Percentiles rank a stretch among this genome's conserved stretches.
Evolutionary conservation across 2,113 vertebrate species (phyloP).

Genomic region (Nibea albiflora): DNA sequence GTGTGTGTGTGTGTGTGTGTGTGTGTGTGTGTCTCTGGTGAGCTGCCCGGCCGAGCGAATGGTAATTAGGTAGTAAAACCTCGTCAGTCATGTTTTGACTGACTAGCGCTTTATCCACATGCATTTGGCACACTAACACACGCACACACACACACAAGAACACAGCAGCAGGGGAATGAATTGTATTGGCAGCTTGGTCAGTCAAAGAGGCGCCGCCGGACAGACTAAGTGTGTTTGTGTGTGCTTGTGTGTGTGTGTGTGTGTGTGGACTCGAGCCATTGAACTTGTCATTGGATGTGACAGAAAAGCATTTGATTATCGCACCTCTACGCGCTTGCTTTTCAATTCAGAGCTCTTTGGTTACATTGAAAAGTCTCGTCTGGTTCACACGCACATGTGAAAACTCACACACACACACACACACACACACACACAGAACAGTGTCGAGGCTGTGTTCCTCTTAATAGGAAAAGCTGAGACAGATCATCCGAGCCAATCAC

Average conservation of each 20-base stretch:
- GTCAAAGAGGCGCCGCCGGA: slow-evolving; percentile 77
- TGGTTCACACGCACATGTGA: slow-evolving; percentile 15
- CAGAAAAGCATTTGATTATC: slow-evolving; percentile 32
- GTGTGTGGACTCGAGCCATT: slow-evolving; percentile 20
- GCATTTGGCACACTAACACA: slow-evolving; percentile 45
- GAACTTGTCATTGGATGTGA: slow-evolving; percentile 47
- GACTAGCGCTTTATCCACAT: slow-evolving; percentile 74
- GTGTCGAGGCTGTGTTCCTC: not conserved
- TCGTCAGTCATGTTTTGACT: slow-evolving; percentile 76
- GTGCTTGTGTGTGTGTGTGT: slow-evolving; percentile 39
- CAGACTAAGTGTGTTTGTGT: slow-evolving; percentile 49
- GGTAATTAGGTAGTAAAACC: slow-evolving; percentile 74
- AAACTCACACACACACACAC: slow-evolving; percentile 4
- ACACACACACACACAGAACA: not conserved
- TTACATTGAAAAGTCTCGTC: slow-evolving; percentile 14
- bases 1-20: slow-evolving; percentile 45
- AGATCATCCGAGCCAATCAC: slow-evolving; percentile 56
- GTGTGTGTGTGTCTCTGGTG: slow-evolving; percentile 49
- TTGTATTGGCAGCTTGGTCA: slow-evolving; percentile 76
- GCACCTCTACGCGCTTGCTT: slow-evolving; percentile 51
- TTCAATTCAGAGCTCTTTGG: slow-evolving; percentile 29
- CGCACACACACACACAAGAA: slow-evolving; percentile 31
- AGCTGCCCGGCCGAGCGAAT: slow-evolving; percentile 51
- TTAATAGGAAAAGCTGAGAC: slow-evolving; percentile 40
- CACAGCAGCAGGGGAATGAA: slow-evolving; percentile 63